Conservation (phyloP, 2,797 vertebrate genomes). For the Rhinichthys osculus region DNA sequence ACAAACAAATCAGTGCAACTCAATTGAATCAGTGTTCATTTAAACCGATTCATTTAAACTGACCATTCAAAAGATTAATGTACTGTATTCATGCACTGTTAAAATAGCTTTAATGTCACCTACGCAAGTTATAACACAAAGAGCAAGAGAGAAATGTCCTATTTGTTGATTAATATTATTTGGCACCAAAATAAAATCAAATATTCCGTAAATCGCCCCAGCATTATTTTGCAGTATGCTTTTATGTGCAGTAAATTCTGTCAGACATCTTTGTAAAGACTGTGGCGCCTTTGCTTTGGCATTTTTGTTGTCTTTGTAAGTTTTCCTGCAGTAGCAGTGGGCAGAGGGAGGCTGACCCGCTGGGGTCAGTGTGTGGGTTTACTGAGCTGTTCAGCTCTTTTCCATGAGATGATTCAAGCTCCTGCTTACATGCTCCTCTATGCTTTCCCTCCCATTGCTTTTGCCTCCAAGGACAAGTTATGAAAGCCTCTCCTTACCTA, state of each 20-base stretch:
- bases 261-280: conserved; percentile 7
- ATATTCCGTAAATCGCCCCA: neutral
- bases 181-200: neutral
- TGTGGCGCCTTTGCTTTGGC: neutral
- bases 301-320: conserved; percentile 58
- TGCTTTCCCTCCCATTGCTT: conserved; percentile 53
- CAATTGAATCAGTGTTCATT: neutral
- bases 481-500: conserved; percentile 78
- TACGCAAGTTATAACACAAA: neutral
- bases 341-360: conserved; percentile 72
- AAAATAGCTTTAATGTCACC: neutral
- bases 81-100: neutral
- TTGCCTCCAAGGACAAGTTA: conserved; percentile 76
- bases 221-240: neutral
- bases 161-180: neutral
- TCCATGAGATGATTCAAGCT: conserved; percentile 77
- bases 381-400: conserved; percentile 65
- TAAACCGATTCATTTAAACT: neutral
- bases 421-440: conserved; percentile 67
- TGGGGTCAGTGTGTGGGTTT: conserved; percentile 77
- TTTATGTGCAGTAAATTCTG: conserved; percentile 9
- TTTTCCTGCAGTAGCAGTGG: conserved; percentile 70
- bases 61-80: neutral
- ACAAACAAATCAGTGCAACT: neutral
- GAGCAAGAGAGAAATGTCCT: neutral